A percentile compares a stretch with the other conserved stretches of the same genome.
These are phyloP conservation scores for Harpagifer antarcticus DNA, from an alignment of 2,797 vertebrate species.

Conservation along the genomic window DNA sequence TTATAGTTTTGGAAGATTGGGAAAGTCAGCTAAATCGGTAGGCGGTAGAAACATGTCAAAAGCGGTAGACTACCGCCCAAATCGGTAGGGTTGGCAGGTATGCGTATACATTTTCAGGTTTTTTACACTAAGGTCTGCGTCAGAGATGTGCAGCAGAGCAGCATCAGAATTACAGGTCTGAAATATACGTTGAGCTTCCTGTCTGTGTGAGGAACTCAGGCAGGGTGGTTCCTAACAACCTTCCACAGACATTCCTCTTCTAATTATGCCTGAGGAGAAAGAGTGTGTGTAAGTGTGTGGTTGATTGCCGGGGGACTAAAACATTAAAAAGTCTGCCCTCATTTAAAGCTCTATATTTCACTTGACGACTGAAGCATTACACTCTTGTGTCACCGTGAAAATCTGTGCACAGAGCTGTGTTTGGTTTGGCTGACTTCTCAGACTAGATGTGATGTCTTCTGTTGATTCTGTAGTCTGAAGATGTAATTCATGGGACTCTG, in stretches of 20 bases:
- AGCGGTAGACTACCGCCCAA: no score
- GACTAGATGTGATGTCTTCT: constrained; percentile 46
- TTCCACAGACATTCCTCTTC: constrained; percentile 65
- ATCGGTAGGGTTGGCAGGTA: no score
- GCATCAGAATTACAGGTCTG: constrained; percentile 47
- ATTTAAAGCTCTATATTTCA: constrained; percentile 37
- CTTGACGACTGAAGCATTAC: constrained; percentile 24
- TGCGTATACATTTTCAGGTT: not conserved
- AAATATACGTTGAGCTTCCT: constrained; percentile 46
- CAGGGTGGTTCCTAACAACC: constrained; percentile 52
- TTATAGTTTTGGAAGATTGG: no score
- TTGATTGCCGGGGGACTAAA: constrained; percentile 4
- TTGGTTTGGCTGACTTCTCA: constrained; percentile 39
- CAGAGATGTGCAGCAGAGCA: constrained; percentile 12
- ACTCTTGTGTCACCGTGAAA: constrained; percentile 22
- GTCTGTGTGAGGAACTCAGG: constrained; percentile 40
- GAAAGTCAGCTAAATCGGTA: no score
- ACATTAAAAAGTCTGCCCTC: constrained; percentile 29
- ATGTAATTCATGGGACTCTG: constrained; percentile 40
- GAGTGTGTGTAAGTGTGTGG: constrained; percentile 10
- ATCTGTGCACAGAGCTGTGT: constrained; percentile 24
- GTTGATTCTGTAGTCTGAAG: constrained; percentile 48
- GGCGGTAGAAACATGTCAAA: no score
- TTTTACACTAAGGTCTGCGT: constrained; percentile 2
- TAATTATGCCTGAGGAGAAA: constrained; percentile 50